phyloP scores from a whole-genome alignment of 2,797 vertebrate genomes.

The Heterohyrax brucei region DNA sequence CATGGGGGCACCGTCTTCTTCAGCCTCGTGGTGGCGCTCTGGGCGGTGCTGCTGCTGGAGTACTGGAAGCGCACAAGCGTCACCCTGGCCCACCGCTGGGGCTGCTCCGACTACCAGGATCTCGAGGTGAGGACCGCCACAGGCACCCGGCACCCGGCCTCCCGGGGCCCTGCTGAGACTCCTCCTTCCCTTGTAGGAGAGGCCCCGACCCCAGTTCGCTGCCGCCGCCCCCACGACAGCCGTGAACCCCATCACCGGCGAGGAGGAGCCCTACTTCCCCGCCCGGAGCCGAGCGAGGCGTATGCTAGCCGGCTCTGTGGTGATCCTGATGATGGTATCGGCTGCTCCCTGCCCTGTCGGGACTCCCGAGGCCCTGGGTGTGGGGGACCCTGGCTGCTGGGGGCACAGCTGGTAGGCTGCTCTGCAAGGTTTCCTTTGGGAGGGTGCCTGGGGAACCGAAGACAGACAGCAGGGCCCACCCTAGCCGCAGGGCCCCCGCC shows the following conservation, averaged over 20 bases:
- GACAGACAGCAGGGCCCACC: not conserved
- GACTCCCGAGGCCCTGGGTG: not conserved
- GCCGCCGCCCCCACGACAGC: constrained; percentile 82
- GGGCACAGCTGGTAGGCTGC: no score
- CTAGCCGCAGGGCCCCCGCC: not conserved
- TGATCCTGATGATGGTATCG: constrained; percentile 85
- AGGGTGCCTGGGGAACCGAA: not conserved
- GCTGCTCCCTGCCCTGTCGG: not conserved
- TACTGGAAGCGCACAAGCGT: constrained; percentile 86
- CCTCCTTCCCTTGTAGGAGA: constrained; percentile 81
- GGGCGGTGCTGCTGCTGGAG: constrained; percentile 88
- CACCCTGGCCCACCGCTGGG: constrained; percentile 85
- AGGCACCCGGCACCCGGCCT: rapidly evolving
- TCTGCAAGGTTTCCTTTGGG: not conserved
- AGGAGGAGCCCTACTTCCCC: constrained; percentile 86
- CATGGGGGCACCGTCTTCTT: constrained; percentile 86
- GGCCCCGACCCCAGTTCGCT: constrained; percentile 83
- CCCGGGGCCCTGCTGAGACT: rapidly evolving
- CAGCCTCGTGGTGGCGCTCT: constrained; percentile 87
- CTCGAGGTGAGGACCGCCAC: not conserved
- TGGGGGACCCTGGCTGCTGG: no score
- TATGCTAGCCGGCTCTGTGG: constrained; percentile 78
- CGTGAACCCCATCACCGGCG: constrained; percentile 84
- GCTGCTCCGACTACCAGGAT: constrained; percentile 83
- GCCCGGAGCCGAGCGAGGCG: not conserved